These are phyloP conservation scores for Plebejus argus DNA, from an alignment of 2,888 invertebrate genomes.

Conservation along the genomic window DNA sequence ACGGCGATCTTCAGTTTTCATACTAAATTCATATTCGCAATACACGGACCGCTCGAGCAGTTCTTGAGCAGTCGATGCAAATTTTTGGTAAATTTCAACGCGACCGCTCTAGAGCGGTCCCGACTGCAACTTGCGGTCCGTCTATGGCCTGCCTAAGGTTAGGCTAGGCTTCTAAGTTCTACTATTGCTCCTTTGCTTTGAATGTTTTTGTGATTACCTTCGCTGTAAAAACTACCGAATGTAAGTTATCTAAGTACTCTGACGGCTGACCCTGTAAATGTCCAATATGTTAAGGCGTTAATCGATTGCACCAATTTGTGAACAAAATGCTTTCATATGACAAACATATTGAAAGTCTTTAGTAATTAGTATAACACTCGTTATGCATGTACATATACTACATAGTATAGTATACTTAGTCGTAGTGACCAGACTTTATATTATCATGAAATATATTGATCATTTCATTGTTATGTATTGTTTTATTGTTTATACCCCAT, in stretches of 20 bases:
- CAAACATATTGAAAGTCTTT: background rate
- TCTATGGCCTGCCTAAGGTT: too few species aligned
- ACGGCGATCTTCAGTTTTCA: too few species aligned
- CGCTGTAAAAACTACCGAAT: background rate
- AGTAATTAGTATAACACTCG: background rate
- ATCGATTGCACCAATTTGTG: background rate
- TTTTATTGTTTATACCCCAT: background rate
- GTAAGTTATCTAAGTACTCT: background rate
- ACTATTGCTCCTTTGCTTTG: too few species aligned
- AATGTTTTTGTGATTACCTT: background rate
- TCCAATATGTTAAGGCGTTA: background rate
- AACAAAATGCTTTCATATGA: background rate
- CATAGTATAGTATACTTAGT: background rate
- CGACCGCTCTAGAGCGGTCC: too few species aligned
- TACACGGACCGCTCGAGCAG: too few species aligned
- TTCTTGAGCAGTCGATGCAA: too few species aligned
- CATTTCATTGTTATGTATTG: background rate
- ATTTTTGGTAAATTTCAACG: too few species aligned
- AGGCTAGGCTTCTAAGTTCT: too few species aligned
- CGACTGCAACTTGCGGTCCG: too few species aligned
- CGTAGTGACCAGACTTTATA: conserved; percentile 21
- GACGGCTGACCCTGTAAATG: too few species aligned
- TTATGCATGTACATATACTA: background rate
- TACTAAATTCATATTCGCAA: too few species aligned
- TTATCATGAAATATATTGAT: conserved; percentile 21